Base-by-base conservation (phyloP, 2,888 invertebrate genomes). In the Epistrophella euchroma region DNA sequence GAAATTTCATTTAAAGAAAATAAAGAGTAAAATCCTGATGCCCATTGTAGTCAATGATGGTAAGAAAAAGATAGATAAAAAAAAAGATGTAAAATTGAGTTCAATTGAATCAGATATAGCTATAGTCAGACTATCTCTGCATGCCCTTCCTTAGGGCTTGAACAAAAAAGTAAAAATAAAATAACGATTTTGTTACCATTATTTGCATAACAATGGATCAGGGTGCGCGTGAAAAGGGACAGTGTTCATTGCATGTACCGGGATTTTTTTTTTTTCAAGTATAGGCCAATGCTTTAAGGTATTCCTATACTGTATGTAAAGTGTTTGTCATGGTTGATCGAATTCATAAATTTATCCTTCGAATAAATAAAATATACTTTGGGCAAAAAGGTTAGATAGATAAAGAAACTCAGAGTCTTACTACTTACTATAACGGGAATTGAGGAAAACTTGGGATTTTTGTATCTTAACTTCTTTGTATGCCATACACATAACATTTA, bases 201-300 rank as follows among this genome's bases (percentile, higher is more conserved):
- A 85, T 85, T 85, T 85, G 80, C 80, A 85, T 85, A 73, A 81
- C 76, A 85, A 85, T 85, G 85, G 66, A 58, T 2, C 17, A 75
- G 75, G 75, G 84, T 79, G 74, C 74, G 79, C 79, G 70, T 75
- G 66, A 75, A 71, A 79, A 75, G 58, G 79, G 50, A 84, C 75
- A 68, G 47, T 72, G 66, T 45, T 45, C 60, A 37, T 52, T 68
- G 52, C 2, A 37, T 72, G 10, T 50, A 43, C 35, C 11, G n/a
- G 4, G 52, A n/a, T 32, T 70, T 64, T n/a, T 56, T 17, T 28
- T 19, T 58, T 45, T n/a, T 56, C 7, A 5, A 43, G 7, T 25
- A 28, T 45, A 43, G 11, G 9, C 22, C 22, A 6, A 58, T 58
- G 9, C 3, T 35, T 35, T 13, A 9, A 1, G 6, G 15, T 15